Evolutionary conservation across 1,140 invertebrate species (phyloP), one percentile per base, ranked within the genome.

Genomic region (Drosophila nikananu): DNA sequence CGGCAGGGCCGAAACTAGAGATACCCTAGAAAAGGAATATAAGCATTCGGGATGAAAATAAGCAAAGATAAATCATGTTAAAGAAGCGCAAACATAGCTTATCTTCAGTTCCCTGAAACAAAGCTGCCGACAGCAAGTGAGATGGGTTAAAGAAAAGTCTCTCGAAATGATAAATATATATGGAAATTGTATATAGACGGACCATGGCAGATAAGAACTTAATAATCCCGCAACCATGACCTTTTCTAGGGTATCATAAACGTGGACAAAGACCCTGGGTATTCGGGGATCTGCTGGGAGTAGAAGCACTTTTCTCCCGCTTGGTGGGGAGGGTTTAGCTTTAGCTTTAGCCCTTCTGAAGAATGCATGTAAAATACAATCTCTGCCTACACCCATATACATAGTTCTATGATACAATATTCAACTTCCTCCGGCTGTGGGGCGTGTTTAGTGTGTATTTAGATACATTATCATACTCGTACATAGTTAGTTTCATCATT

Each of bases 341-440:
- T 17, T 46, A 49, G 15, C 44, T 46, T 61, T 44, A 44, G 12
- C 19, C 27, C 48, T 62, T 13, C 39, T 54, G 21, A 39, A 74
- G 72, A 74, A 35, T 74, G 71, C 70, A 75, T 75, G 72, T 75
- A 78, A 78, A 77, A 78, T 78, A 78, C 75, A 77, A 77, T 77
- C 73, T 60, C 37, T 61, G 41, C 42, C 60, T 72, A 27, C 35
- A 52, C 8, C 21, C 52, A 37, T n/a, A 52, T 13, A 27, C 10
- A 30, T 6, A 21, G 12, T 42, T 68, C 12, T 48, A 42, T 73
- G 54, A 25, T 71, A 71, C 67, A 71, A 68, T 68, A 57, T 39
- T 48, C 63, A 32, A 35, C 49, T 37, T 15, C 12, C 32, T 39
- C 19, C 41, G 25, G 21, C 54, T 52, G 49, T 19, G 32, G 44